These are phyloP conservation scores for Apaloderma vittatum DNA, from an alignment of 2,113 vertebrate genomes.

Conservation along the genomic window DNA sequence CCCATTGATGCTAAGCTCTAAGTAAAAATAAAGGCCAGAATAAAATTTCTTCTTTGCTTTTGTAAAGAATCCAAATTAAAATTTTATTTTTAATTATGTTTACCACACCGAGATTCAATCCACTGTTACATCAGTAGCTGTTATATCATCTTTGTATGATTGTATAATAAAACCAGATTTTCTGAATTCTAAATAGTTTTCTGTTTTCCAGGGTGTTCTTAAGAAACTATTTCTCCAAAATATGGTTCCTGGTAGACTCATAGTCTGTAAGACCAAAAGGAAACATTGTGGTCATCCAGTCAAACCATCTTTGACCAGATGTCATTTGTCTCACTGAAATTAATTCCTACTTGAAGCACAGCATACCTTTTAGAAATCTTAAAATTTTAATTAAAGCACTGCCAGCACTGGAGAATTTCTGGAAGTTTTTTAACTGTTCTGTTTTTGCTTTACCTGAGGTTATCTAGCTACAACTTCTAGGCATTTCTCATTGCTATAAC, in stretches of 20 bases:
- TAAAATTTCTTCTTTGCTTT: not conserved
- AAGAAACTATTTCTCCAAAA: not conserved
- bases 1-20: not conserved
- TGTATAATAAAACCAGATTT: not conserved
- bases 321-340: not conserved
- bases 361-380: not conserved
- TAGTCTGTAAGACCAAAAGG: not conserved
- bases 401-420: not conserved
- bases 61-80: not conserved
- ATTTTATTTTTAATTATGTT: not conserved
- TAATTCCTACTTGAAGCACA: not conserved
- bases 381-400: not conserved
- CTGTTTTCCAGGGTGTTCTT: not conserved
- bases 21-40: not conserved
- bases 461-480: not conserved
- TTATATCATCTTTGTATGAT: not conserved
- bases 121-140: not conserved
- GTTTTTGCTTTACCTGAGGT: not conserved
- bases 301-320: not conserved
- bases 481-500: not conserved
- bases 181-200: not conserved
- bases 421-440: not conserved
- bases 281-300: not conserved
- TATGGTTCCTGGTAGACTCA: not conserved
- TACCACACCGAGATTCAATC: not conserved